Evolutionary conservation across 1,140 invertebrate species (phyloP), one percentile per base, ranked within the genome.

Genomic region (Reticulitermes speratus): DNA sequence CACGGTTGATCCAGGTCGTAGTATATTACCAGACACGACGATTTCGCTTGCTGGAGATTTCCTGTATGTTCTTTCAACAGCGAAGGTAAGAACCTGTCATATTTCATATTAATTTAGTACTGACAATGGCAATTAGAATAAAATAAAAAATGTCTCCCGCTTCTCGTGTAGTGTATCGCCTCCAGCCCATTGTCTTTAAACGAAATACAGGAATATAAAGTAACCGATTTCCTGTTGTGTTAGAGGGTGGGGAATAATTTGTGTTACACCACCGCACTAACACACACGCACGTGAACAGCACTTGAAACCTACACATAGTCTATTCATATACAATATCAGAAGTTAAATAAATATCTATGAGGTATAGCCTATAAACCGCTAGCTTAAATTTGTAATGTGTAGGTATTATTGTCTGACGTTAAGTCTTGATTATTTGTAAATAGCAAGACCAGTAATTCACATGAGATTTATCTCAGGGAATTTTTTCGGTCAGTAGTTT

Each of bases 21-120:
- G 92, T 85, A 95, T 99, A 85, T 91, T 98, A 86, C 95, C 96
- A 0, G 97, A 98, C 90, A 96, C 97, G 69, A 93, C 94, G 84
- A 91, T 98, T 87, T 96, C 97, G 84, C 94, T 95, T 6, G 93
- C 94, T 88, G 95, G 95, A 86, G 95, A 96, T 88, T 94, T 94
- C 88, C 90, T 97, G 16, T 97, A 96, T 89, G 95, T 95, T 19
- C 90, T 97, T 38, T 96, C 96, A 8, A 92, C 92, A 75, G 92
- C 93, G 30, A 96, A 95, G 91, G 94, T 95, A 91, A 89, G 88
- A 86, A 6, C 44, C 21, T 85, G 23, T 9, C 21, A 14, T 9
- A 30, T 75, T 75, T 75, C 25, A 75, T 12, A 75, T 75, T 75
- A n/a, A 30, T 75, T 75, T 65, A 6, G n/a, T 3, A 8, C 65